Conservation (phyloP, 2,797 vertebrate species). For the Somateria mollissima region DNA sequence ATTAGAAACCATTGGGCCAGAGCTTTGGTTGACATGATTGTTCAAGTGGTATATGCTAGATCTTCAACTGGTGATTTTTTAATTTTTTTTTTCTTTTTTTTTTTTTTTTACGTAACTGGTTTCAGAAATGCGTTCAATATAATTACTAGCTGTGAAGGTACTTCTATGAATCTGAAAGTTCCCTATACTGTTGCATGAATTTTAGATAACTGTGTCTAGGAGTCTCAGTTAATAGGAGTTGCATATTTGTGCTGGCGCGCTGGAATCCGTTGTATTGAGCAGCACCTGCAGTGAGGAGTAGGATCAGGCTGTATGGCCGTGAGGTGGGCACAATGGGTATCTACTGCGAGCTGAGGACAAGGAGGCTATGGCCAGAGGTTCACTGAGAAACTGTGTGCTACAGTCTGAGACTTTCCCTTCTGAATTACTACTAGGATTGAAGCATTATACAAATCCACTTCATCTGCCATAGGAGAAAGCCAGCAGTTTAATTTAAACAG, state of each 20-base stretch:
- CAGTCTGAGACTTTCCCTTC: not conserved
- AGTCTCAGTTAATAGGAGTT: not conserved
- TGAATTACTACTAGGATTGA: not conserved
- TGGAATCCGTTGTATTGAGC: not conserved
- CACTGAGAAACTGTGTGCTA: not conserved
- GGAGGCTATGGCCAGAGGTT: not conserved
- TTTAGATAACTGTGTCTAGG: not conserved
- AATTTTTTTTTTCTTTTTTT: not conserved
- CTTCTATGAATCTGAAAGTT: not conserved
- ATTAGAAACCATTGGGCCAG: not conserved
- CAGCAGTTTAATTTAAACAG: not conserved
- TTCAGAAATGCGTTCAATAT: not conserved
- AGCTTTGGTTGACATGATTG: not conserved
- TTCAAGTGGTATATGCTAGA: not conserved
- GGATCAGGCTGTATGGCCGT: not conserved
- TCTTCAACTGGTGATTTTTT: not conserved
- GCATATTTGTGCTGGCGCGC: not conserved
- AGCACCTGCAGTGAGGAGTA: not conserved
- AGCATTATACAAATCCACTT: not conserved
- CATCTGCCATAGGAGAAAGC: not conserved
- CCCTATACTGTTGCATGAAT: not conserved
- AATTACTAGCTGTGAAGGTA: not conserved
- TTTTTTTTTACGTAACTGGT: not conserved
- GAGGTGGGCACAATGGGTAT: not conserved
- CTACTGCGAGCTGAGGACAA: rapidly evolving